phyloP scores from a whole-genome alignment of 53 echinoderm and acorn worm species.

The Echinarachnius parma region DNA sequence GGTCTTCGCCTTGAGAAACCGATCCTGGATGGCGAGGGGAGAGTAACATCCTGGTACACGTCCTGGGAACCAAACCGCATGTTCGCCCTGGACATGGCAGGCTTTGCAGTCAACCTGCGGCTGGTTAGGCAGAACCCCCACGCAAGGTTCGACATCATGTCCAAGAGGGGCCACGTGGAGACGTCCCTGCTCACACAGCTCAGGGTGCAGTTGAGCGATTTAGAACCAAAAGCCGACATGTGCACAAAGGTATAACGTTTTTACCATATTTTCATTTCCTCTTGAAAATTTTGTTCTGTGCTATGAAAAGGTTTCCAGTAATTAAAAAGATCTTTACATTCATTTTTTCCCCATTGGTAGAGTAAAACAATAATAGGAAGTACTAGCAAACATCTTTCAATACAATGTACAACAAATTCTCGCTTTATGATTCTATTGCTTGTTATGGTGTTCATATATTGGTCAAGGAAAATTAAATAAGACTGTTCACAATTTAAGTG shows the following conservation, averaged over 20 bases:
- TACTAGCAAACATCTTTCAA: too few species aligned
- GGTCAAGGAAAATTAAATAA: too few species aligned
- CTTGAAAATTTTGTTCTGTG: too few species aligned
- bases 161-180: constrained; percentile 79
- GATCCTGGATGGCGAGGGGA: constrained; percentile 50
- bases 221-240: constrained; percentile 89
- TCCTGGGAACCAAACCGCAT: constrained; percentile 79
- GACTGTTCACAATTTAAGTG: too few species aligned
- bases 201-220: constrained; percentile 60
- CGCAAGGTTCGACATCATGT: constrained; percentile 72
- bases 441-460: too few species aligned
- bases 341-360: too few species aligned
- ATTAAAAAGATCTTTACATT: too few species aligned
- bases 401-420: too few species aligned
- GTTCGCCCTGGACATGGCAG: constrained; percentile 99
- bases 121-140: constrained; percentile 53
- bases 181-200: constrained; percentile 65
- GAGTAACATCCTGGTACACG: constrained; percentile 73
- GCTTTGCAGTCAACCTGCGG: constrained; percentile 81
- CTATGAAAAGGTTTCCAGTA: too few species aligned
- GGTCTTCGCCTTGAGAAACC: constrained; percentile 91
- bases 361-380: too few species aligned
- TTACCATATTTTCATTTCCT: too few species aligned
- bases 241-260: constrained; percentile 72
- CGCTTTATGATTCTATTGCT: too few species aligned